Conservation (phyloP, 1,140 invertebrate genomes). For the Scaptomyza graminum region DNA sequence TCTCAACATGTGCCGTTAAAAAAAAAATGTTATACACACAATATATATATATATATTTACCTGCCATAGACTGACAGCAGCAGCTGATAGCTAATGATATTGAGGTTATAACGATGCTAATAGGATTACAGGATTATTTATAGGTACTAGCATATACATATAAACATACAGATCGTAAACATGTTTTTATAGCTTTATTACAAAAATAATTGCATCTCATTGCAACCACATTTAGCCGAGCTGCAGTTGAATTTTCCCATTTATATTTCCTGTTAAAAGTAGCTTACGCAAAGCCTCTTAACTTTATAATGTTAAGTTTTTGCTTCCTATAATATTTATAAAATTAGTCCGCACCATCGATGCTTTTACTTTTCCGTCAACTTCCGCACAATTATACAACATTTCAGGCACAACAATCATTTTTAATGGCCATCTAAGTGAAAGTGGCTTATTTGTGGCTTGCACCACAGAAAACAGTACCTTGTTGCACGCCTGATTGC, state of each 20-base stretch:
- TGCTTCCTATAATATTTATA: slow-evolving; percentile 53
- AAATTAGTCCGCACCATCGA: neutral
- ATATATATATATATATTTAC: neutral
- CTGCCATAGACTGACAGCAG: neutral
- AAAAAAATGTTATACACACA: neutral
- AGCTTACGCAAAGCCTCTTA: slow-evolving; percentile 62
- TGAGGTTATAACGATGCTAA: neutral
- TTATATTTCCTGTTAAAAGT: slow-evolving; percentile 4
- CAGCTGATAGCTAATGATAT: neutral
- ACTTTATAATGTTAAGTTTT: slow-evolving; percentile 51
- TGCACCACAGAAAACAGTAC: slow-evolving; percentile 11
- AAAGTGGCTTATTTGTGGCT: neutral
- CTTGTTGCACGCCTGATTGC: slow-evolving; percentile 55
- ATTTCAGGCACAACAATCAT: slow-evolving; percentile 71
- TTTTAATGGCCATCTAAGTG: slow-evolving; percentile 38
- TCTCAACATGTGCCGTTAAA: neutral
- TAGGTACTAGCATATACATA: neutral
- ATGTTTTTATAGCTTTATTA: neutral
- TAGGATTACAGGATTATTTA: slow-evolving; percentile 12
- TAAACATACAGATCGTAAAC: no score
- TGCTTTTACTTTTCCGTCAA: slow-evolving; percentile 7
- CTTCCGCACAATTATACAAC: slow-evolving; percentile 70
- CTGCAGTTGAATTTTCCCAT: neutral
- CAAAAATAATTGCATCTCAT: slow-evolving; percentile 47
- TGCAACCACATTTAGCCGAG: slow-evolving; percentile 31